These are phyloP conservation scores for Chaenogobius annularis DNA, from an alignment of 2,113 vertebrate genomes.

Conservation along the genomic window DNA sequence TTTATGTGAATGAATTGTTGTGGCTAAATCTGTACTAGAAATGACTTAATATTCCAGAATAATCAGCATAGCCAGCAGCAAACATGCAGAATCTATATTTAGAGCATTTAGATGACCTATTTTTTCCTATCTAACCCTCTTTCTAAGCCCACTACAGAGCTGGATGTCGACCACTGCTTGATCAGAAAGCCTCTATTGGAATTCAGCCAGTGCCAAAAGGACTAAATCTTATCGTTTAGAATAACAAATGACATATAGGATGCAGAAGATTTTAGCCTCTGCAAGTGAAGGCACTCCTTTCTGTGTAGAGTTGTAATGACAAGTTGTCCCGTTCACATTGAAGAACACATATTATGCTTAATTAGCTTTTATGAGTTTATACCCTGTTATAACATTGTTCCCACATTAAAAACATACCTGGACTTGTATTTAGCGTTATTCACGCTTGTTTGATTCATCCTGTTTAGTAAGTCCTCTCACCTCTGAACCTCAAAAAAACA, in stretches of 20 bases:
- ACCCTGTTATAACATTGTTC: too few relatives aligned
- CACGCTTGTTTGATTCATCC: too few relatives aligned
- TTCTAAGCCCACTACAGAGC: not conserved
- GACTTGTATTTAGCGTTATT: too few relatives aligned
- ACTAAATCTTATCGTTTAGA: not conserved
- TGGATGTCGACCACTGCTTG: not conserved
- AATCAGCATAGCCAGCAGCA: not conserved
- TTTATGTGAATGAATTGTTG: too few relatives aligned
- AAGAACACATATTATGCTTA: too few relatives aligned
- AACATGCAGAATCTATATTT: not conserved
- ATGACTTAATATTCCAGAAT: not conserved
- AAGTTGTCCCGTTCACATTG: too few relatives aligned
- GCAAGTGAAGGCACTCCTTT: not conserved
- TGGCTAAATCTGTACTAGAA: not conserved
- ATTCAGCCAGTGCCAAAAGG: not conserved
- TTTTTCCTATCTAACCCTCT: not conserved
- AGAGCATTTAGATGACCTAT: slow-evolving; percentile 1
- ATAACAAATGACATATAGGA: not conserved
- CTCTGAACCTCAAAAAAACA: too few relatives aligned
- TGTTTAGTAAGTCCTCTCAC: too few relatives aligned
- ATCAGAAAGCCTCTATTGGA: not conserved
- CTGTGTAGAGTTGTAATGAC: too few relatives aligned
- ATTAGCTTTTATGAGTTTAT: too few relatives aligned
- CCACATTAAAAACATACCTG: too few relatives aligned
- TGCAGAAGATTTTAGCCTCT: not conserved